Percentiles rank a stretch among this genome's conserved stretches.
Evolutionary conservation across 2,797 vertebrate genomes (phyloP).

Genomic region (Poeciliopsis paucimaculata): DNA sequence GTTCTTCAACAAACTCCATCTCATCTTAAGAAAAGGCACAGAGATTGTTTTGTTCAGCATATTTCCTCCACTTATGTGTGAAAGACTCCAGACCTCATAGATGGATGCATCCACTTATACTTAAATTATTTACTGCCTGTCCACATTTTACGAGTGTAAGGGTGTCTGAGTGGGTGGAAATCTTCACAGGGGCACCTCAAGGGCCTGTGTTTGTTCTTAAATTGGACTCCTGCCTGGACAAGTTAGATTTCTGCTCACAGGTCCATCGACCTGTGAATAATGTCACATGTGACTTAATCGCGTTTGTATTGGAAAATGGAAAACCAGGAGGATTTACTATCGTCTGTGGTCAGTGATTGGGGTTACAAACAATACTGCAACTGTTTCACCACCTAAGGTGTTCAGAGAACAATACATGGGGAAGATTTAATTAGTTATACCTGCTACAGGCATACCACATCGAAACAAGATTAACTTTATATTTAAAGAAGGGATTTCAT

Average conservation of each 20-base stretch:
- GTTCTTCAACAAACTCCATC: neutral
- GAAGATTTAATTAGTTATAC: neutral
- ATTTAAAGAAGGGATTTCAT: neutral
- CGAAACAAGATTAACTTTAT: neutral
- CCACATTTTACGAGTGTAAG: neutral
- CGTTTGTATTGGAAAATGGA: neutral
- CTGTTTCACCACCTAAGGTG: neutral
- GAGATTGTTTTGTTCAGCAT: neutral
- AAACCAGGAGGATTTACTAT: neutral
- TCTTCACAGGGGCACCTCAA: neutral
- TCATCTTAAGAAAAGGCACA: neutral
- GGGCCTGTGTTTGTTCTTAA: neutral
- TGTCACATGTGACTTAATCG: neutral
- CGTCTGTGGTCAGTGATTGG: neutral
- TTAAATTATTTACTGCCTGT: slow-evolving; percentile 3
- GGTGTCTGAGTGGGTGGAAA: neutral
- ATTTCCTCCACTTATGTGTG: neutral
- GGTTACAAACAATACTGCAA: neutral
- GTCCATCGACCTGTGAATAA: neutral
- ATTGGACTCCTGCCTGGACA: neutral
- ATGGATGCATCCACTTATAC: neutral
- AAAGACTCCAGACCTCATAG: neutral
- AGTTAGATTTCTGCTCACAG: neutral
- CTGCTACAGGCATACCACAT: neutral
- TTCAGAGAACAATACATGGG: neutral